Base-by-base conservation (phyloP, 1,140 invertebrate species). In the Drosophila triauraria region DNA sequence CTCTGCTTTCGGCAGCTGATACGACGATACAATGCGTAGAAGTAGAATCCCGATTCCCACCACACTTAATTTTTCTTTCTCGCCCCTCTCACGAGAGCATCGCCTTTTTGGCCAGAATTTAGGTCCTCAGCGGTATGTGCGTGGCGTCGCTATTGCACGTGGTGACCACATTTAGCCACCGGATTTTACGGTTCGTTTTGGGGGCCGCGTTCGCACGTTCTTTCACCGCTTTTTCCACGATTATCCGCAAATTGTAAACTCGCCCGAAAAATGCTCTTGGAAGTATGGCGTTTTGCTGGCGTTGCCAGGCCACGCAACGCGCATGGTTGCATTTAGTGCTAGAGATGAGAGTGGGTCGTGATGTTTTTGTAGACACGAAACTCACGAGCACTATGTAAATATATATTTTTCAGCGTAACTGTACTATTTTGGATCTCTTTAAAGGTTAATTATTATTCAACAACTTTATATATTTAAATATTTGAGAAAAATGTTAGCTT, bases 231-330 rank as follows among this genome's bases (percentile, higher is more conserved):
- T 87, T 82, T 59, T 75, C 42, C 40, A 59, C 47, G 23, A 64
- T 62, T 76, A 68, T 79, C 70, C 46, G 54, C 62, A 69, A 75
- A 86, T 56, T 70, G 50, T 69, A 82, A 82, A 86, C 75, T 82
- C 75, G 82, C 75, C 65, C 79, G 82, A 87, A 87, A 85, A 87
- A 79, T 87, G 83, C 82, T 86, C 67, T 77, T 58, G 74, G 75
- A 88, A 88, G 85, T 85, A 88, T 88, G 85, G 85, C 85, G 85
- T 90, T 87, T 58, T 47, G 46, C 17, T 76, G 63, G 75, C 80
- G 79, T 85, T 85, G 86, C 85, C 82, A 85, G 63, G 60, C 74
- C 62, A 62, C 27, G 25, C 51, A 38, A 53, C 69, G 23, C 42
- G 35, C 80, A 88, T 78, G 78, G 84, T 80, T 88, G 67, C 42